Conservation (phyloP, 2,888 invertebrate genomes). For the Anoncus sp. region DNA sequence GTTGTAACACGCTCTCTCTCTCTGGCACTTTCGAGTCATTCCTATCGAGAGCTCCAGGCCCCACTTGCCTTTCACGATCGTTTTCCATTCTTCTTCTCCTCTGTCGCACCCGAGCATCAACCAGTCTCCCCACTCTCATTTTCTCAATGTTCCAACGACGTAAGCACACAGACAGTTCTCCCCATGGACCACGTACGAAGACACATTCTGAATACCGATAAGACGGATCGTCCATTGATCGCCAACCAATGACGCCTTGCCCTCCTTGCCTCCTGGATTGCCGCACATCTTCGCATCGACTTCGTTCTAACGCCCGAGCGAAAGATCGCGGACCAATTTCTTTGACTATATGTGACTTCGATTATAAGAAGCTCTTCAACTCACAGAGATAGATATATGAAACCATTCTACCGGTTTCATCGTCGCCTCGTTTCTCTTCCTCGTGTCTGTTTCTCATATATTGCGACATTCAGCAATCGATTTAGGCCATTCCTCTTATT, state of each 20-base stretch:
- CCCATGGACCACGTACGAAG: constrained; percentile 66
- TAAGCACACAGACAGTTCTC: constrained; percentile 53
- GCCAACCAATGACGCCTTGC: constrained; percentile 76
- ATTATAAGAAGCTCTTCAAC: constrained; percentile 40
- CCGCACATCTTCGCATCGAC: constrained; percentile 63
- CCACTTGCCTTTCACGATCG: constrained; percentile 31
- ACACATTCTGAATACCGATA: constrained; percentile 78
- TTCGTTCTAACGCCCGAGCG: constrained; percentile 60
- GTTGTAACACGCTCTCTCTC: constrained; percentile 29
- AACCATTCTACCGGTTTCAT: constrained; percentile 12
- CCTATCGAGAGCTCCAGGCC: background rate
- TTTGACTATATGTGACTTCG: constrained; percentile 52
- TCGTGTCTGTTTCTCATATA: constrained; percentile 14
- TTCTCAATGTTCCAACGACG: constrained; percentile 60
- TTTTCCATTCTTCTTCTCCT: constrained; percentile 33
- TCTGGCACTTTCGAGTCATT: constrained; percentile 40
- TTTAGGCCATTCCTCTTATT: constrained; percentile 20
- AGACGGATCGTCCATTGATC: constrained; percentile 79
- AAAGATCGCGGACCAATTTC: background rate
- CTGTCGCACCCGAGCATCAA: constrained; percentile 8
- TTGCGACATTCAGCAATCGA: background rate
- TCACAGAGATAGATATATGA: constrained; percentile 17
- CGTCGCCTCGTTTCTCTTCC: constrained; percentile 8
- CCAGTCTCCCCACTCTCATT: constrained; percentile 77
- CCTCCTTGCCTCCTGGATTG: constrained; percentile 55